Conservation (phyloP, 2,888 invertebrate species). For the Iselma pallidipennis region DNA sequence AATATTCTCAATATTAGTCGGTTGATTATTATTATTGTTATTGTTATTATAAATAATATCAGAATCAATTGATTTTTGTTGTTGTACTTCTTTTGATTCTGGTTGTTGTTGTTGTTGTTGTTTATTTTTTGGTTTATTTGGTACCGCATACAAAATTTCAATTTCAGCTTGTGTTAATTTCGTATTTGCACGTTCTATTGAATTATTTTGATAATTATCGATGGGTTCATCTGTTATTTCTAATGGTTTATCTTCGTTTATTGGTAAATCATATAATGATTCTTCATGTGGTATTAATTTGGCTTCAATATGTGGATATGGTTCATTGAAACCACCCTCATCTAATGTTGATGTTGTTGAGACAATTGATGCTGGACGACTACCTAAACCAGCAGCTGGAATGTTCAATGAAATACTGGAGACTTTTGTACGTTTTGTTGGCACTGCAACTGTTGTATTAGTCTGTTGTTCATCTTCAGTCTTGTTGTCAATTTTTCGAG, state of each 20-base stretch:
- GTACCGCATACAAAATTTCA: slow-evolving; percentile 52
- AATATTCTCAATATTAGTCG: slow-evolving; percentile 46
- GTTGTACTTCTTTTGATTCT: slow-evolving; percentile 53
- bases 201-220: slow-evolving; percentile 18
- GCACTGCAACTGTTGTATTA: slow-evolving; percentile 54
- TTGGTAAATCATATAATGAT: slow-evolving; percentile 43
- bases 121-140: slow-evolving; percentile 48
- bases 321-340: slow-evolving; percentile 75
- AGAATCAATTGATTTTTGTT: slow-evolving; percentile 49
- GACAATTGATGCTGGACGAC: slow-evolving; percentile 68
- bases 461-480: slow-evolving; percentile 45
- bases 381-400: slow-evolving; percentile 66
- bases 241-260: slow-evolving; percentile 42
- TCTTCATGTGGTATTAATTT: slow-evolving; percentile 49
- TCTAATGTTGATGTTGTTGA: slow-evolving; percentile 63
- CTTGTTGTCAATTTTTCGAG: slow-evolving; percentile 43
- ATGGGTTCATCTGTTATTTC: slow-evolving; percentile 32
- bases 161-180: slow-evolving; percentile 44
- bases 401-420: slow-evolving; percentile 66
- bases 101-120: slow-evolving; percentile 46
- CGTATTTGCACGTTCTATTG: slow-evolving; percentile 34
- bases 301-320: slow-evolving; percentile 71
- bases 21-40: slow-evolving; percentile 24
- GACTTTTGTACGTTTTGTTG: slow-evolving; percentile 61
- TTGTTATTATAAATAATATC: slow-evolving; percentile 51